Evolutionary conservation across 2,888 invertebrate species (phyloP).

Genomic region (Scelioninae gen. 1): DNA sequence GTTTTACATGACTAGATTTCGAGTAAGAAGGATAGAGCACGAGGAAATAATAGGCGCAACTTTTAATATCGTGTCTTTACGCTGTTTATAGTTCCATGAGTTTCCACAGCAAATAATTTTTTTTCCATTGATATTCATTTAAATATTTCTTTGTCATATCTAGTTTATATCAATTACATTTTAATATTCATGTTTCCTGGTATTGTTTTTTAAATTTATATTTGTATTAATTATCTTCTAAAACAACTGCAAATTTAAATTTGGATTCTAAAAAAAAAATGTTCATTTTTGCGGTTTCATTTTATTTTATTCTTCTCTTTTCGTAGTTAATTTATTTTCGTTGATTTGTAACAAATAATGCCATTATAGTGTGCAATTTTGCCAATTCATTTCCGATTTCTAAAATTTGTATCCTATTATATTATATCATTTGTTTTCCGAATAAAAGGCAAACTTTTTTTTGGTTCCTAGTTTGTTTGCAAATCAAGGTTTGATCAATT

Average conservation of each 20-base stretch:
- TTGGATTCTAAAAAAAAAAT: not conserved
- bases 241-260: too few species aligned
- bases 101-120: slow-evolving; percentile 36
- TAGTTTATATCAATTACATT: slow-evolving; percentile 11
- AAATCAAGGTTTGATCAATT: not conserved
- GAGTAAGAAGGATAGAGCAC: slow-evolving; percentile 18
- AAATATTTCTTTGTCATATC: slow-evolving; percentile 18
- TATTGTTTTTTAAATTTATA: not conserved
- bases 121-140: slow-evolving; percentile 19
- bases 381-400: slow-evolving; percentile 47
- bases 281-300: not conserved
- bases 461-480: not conserved
- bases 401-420: slow-evolving; percentile 27
- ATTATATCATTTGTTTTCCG: not conserved
- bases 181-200: slow-evolving; percentile 5
- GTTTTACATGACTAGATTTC: slow-evolving; percentile 12
- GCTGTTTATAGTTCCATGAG: slow-evolving; percentile 12
- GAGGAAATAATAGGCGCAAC: slow-evolving; percentile 29
- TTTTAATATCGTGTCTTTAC: slow-evolving; percentile 30
- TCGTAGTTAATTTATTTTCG: not conserved
- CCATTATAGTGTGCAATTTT: not conserved
- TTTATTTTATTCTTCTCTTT: not conserved
- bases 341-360: slow-evolving; percentile 20
- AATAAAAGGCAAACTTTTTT: slow-evolving; percentile 3
- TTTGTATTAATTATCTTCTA: not conserved